Percentiles rank a stretch among this genome's conserved stretches.
These are phyloP conservation scores for Hymenochirus boettgeri DNA, from an alignment of 2,113 vertebrate species.

Conservation along the genomic window DNA sequence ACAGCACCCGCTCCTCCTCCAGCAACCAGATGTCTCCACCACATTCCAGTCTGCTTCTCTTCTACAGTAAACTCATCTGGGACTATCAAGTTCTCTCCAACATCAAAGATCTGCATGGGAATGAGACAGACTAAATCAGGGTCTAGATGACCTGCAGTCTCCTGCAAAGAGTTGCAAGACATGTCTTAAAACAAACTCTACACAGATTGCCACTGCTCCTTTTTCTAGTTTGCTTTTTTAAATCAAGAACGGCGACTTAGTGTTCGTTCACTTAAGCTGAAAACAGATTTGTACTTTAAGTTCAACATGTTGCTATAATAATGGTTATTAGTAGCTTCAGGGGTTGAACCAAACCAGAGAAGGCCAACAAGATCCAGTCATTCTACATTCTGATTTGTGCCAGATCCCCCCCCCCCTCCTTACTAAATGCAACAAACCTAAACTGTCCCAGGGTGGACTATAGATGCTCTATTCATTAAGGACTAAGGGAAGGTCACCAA, in stretches of 20 bases:
- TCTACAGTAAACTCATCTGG: constrained; percentile 95
- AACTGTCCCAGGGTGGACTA: no score
- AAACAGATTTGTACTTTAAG: neutral
- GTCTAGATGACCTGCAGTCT: neutral
- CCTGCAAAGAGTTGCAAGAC: constrained; percentile 2
- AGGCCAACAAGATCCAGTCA: constrained; percentile 12
- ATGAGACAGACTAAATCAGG: constrained; percentile 8
- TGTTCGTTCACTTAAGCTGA: neutral
- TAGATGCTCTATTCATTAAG: neutral
- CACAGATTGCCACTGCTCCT: neutral
- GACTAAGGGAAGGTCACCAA: neutral
- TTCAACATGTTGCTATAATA: neutral
- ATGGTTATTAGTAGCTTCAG: neutral
- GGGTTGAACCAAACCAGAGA: constrained; percentile 16
- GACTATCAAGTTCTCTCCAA: constrained; percentile 88
- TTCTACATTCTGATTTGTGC: neutral
- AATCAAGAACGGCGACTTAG: no score
- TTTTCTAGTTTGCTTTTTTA: neutral
- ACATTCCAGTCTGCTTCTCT: constrained; percentile 89
- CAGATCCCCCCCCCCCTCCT: neutral
- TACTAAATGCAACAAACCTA: neutral
- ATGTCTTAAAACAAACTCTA: neutral
- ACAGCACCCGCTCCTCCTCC: constrained; percentile 89
- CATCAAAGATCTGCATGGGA: constrained; percentile 83
- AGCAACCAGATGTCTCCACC: constrained; percentile 94